These are phyloP conservation scores for Potamarius usumacintae DNA, from an alignment of 2,113 vertebrate genomes.

Conservation along the genomic window DNA sequence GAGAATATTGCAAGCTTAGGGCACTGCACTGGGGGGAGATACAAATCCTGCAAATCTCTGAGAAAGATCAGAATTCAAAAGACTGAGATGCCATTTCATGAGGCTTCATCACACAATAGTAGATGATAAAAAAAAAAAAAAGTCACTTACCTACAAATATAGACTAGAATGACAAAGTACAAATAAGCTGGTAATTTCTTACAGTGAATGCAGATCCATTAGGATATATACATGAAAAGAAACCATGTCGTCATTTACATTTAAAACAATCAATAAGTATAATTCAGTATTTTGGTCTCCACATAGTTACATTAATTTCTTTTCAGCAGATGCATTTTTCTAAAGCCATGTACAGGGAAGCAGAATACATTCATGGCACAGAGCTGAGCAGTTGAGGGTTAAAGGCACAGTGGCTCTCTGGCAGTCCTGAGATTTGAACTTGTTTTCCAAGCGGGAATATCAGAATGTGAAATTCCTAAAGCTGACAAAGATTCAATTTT, in stretches of 20 bases:
- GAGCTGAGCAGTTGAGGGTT: background rate
- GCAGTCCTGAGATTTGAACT: background rate
- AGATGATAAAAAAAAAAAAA: background rate
- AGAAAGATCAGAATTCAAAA: background rate
- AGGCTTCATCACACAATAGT: background rate
- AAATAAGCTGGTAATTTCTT: background rate
- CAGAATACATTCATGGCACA: background rate
- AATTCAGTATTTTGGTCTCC: background rate
- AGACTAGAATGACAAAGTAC: background rate
- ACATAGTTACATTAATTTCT: background rate
- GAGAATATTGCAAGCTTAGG: conserved; percentile 52
- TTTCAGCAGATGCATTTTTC: background rate
- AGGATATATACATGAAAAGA: background rate
- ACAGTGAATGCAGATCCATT: background rate
- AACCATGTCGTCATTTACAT: background rate
- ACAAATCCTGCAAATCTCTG: background rate
- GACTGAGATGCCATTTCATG: background rate
- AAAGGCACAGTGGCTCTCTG: background rate
- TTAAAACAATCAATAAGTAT: background rate
- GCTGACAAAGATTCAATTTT: background rate
- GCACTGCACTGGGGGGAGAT: background rate
- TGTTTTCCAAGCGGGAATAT: background rate
- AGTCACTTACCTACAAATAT: background rate
- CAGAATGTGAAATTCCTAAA: background rate
- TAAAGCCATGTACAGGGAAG: background rate